phyloP scores from a whole-genome alignment of 2,797 vertebrate genomes.

The Girardinus metallicus region DNA sequence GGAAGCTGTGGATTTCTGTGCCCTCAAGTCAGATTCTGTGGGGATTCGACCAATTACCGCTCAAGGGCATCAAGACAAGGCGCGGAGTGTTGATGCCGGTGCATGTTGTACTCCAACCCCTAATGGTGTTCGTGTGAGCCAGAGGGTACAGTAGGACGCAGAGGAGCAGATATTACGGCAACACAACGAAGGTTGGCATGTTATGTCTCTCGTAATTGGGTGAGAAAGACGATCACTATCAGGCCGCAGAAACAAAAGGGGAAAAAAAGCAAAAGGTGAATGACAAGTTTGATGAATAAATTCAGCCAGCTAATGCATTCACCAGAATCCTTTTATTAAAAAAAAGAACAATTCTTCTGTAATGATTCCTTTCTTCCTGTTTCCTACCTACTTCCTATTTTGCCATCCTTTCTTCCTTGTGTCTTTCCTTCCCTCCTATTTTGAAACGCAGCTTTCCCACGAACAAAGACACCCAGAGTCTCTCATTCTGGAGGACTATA shows the following conservation, averaged over 20 bases:
- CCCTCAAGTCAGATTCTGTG: slow-evolving; percentile 76
- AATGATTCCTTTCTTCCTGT: not conserved
- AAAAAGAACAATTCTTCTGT: not conserved
- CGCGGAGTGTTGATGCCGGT: slow-evolving; percentile 50
- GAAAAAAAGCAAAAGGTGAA: slow-evolving; percentile 10
- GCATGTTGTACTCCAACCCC: slow-evolving; percentile 68
- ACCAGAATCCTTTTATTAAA: not conserved
- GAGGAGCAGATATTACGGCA: slow-evolving; percentile 54
- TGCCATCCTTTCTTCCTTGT: not conserved
- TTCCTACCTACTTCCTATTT: not conserved
- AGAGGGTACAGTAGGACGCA: slow-evolving; percentile 56
- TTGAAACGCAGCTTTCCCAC: not conserved
- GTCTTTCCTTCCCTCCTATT: not conserved
- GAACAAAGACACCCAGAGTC: not conserved
- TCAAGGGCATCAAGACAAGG: slow-evolving; percentile 79
- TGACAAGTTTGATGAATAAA: slow-evolving; percentile 14
- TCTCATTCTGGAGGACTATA: not conserved
- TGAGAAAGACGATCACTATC: slow-evolving; percentile 32
- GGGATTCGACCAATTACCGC: slow-evolving; percentile 80
- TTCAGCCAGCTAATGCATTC: not conserved
- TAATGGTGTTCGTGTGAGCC: slow-evolving; percentile 45
- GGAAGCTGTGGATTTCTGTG: slow-evolving; percentile 71
- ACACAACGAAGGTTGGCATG: slow-evolving; percentile 60
- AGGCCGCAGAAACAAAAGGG: slow-evolving; percentile 18
- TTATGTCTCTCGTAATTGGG: slow-evolving; percentile 62